Percentiles rank a stretch among this genome's conserved stretches.
These are phyloP conservation scores for Perizoma affinitatum DNA, from an alignment of 2,888 invertebrate species.

Conservation along the genomic window DNA sequence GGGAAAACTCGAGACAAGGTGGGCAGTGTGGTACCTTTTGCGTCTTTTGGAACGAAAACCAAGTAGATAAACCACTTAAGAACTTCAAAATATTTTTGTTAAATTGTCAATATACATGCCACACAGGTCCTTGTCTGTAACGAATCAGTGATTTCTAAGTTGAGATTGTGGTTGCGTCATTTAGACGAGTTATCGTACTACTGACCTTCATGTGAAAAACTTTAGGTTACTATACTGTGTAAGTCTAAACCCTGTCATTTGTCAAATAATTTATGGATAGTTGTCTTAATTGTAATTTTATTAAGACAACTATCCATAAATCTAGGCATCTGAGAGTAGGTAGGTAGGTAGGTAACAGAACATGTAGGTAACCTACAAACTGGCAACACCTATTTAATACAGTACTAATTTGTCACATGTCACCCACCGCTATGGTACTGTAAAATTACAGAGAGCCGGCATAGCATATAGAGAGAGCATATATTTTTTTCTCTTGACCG, in stretches of 20 bases:
- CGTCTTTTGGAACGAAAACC: constrained; percentile 31
- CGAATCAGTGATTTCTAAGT: constrained; percentile 25
- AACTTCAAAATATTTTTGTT: constrained; percentile 25
- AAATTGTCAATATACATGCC: constrained; percentile 45
- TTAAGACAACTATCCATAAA: no score
- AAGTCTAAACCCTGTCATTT: no score
- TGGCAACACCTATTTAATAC: constrained; percentile 26
- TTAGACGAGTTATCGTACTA: constrained; percentile 13
- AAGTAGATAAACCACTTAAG: constrained; percentile 4
- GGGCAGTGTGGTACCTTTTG: constrained; percentile 50
- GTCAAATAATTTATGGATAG: no score
- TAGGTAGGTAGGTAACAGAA: not conserved
- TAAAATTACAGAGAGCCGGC: constrained; percentile 16
- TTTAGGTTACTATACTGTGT: not conserved
- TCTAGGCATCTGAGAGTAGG: not conserved
- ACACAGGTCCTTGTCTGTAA: constrained; percentile 16
- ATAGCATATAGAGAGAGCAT: not conserved
- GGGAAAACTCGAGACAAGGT: constrained; percentile 57
- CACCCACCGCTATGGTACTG: constrained; percentile 24
- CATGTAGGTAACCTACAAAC: constrained; percentile 19
- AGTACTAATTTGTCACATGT: constrained; percentile 35
- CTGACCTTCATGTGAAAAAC: constrained; percentile 20
- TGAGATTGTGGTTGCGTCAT: constrained; percentile 21
- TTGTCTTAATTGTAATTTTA: no score
- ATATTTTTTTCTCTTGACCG: not conserved